Base-by-base conservation (phyloP, 2,888 invertebrate genomes). In the Meloe dianella region DNA sequence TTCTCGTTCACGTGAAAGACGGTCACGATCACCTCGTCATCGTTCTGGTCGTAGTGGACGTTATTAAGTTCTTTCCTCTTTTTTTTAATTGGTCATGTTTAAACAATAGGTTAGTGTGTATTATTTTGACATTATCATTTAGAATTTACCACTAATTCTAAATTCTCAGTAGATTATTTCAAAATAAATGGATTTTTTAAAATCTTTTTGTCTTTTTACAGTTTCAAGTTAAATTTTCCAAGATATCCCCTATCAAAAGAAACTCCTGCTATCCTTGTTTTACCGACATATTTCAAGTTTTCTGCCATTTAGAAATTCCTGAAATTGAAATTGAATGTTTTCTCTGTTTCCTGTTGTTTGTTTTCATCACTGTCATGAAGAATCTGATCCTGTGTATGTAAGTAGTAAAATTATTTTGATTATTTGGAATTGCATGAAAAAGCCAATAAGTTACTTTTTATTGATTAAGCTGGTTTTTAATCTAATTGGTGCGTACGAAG, bases 11-110 rank as follows among this genome's bases (percentile, higher is more conserved):
- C 73, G 82, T 80, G 81, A 85, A 80, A 72, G 65, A 66, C 57
- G 66, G 60, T 67, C 67, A 47, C 63, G 88, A 79, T 84, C 84
- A 10, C 83, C 84, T 6, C 76, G 81, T 41, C 83, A 82, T 72
- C 81, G 82, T 65, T 80, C 81, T 58, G 85, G 86, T 38, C 81
- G 87, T 10, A 86, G 86, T 70, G 86, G 86, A 64, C 78, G 86
- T 76, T 86, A 86, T 74, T 86, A 75, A 85, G 41, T 32, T 32
- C 32, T 6, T 3, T 32, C 32, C 2, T 3, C 5, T 41, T 41
- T 41, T 1, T 41, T 41, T 41, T n/a, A n/a, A n/a, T n/a, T n/a
- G n/a, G n/a, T n/a, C n/a, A n/a, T n/a, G n/a, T n/a, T n/a, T n/a
- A n/a, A n/a, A n/a, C n/a, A 5, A 2, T 47, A 47, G 47, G 20